These are phyloP conservation scores for Diplodus puntazzo DNA, from an alignment of 2,797 vertebrate species.

Conservation along the genomic window DNA sequence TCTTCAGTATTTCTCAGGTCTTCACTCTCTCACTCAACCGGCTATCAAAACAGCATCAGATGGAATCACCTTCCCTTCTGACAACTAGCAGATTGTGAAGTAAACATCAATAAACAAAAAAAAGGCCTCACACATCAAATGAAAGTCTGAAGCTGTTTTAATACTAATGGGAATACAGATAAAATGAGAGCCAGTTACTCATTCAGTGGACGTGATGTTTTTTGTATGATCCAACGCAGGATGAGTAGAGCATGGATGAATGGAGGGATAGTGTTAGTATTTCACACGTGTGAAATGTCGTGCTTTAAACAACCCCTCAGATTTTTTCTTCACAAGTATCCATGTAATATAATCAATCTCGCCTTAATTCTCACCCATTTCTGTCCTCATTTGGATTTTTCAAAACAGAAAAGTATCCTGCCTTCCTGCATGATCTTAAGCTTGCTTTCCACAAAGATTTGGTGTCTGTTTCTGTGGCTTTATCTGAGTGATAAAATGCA, in stretches of 20 bases:
- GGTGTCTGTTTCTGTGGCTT: no score
- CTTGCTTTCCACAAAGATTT: no score
- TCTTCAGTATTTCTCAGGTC: neutral
- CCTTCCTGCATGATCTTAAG: neutral
- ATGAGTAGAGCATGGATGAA: neutral
- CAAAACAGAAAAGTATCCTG: neutral
- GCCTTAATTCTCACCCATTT: neutral
- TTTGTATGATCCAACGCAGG: neutral
- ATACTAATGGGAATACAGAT: neutral
- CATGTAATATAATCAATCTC: neutral
- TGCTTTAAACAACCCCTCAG: neutral
- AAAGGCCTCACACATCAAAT: neutral
- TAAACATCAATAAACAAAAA: constrained; percentile 3
- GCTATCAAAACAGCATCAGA: neutral
- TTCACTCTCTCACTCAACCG: neutral
- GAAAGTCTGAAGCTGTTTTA: constrained; percentile 25
- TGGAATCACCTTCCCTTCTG: neutral
- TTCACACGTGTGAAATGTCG: neutral
- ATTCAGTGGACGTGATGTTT: constrained; percentile 3
- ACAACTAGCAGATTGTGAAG: constrained; percentile 7
- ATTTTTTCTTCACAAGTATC: neutral
- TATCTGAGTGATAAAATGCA: neutral
- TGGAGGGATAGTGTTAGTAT: neutral
- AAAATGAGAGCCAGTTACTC: neutral
- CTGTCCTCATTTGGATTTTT: neutral